Evolutionary conservation across 2,888 invertebrate species (phyloP), one percentile per base, ranked within the genome.

Genomic region (Zhengitettix transpicula): DNA sequence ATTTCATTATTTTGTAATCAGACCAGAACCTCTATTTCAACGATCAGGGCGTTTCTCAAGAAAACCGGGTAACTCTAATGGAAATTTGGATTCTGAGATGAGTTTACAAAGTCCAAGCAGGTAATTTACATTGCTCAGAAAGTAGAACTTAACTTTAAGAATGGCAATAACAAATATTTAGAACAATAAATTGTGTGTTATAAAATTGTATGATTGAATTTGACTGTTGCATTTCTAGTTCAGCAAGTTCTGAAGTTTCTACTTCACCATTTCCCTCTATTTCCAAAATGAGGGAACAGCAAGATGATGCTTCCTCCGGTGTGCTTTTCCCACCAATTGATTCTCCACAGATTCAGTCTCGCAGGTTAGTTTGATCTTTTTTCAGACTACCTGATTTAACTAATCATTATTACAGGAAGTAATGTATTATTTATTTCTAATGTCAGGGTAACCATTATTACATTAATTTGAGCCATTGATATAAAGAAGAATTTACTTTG

Each of bases 271-370:
- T 71, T 57, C 71, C 71, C 17, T 70, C 70, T 40, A 69, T 71
- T 54, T 28, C 28, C 28, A 28, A 28, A 28, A 28, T 28, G 28
- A 28, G 28, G 28, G 28, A 28, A 40, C 1, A 10, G n/a, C 14
- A 41, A 42, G 40, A 61, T 68, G 58, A 67, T 68, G 62, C 61
- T 28, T 61, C 69, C 51, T 67, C 71, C 1, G 67, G 68, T 14
- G 67, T 68, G 16, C 64, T 71, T 10, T 71, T 71, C 61, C 71
- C 71, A 17, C 71, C 71, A 17, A 69, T 71, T n/a, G 55, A n/a
- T 11, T 14, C 14, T 12, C 12, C 12, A 14, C 14, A n/a, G 1
- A 12, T n/a, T 47, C 47, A 47, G 47, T 2, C 47, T 14, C n/a
- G 8, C 47, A 47, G 47, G 47, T 47, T 14, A 47, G n/a, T 47